Conservation (phyloP, 92 coral and sea anemone species). For the Zoanthus gigantus region DNA sequence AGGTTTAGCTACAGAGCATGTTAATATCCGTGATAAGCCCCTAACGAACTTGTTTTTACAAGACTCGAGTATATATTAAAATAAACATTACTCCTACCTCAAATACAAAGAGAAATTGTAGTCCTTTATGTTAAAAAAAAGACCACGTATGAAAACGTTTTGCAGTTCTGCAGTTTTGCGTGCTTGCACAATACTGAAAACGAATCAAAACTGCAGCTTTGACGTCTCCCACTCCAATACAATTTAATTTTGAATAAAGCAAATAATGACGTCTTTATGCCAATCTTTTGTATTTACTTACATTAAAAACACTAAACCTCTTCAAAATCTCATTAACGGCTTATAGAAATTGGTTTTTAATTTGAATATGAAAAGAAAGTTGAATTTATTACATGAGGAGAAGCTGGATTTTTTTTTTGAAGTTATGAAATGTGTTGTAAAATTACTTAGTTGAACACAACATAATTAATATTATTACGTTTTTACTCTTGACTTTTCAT, state of each 20-base stretch:
- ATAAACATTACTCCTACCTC: neutral
- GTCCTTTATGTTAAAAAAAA: neutral
- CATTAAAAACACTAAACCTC: neutral
- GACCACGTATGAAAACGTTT: neutral
- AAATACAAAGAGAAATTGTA: neutral
- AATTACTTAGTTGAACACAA: too few species aligned
- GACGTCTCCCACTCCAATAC: neutral
- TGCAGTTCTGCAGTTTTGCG: neutral
- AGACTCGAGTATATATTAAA: neutral
- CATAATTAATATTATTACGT: too few species aligned
- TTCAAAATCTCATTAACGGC: neutral
- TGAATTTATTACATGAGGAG: neutral
- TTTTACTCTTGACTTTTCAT: too few species aligned
- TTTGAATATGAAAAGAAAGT: neutral
- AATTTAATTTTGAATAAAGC: neutral
- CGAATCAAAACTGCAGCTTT: neutral
- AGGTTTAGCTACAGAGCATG: too few species aligned
- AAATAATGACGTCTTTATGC: neutral
- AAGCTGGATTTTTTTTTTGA: neutral
- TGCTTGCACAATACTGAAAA: neutral
- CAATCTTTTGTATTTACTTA: constrained; percentile 12
- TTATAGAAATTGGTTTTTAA: constrained; percentile 1
- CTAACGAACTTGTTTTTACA: too few species aligned
- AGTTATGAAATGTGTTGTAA: too few species aligned
- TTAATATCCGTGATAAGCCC: too few species aligned